Conservation (phyloP, 2,113 vertebrate species). For the Periophthalmus modestus region DNA sequence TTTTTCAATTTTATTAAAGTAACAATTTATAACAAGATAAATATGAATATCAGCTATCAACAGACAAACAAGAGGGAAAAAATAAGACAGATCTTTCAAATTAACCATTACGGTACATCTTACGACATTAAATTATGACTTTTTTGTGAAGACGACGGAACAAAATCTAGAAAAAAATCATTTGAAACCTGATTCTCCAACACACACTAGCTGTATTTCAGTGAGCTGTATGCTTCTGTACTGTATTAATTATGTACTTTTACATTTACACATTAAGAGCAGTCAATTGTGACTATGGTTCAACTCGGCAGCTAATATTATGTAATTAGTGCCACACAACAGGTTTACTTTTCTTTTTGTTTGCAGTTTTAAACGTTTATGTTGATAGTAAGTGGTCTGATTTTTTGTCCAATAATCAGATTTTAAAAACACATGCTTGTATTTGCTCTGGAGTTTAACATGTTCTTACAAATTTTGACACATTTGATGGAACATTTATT, state of each 20-base stretch:
- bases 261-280: not conserved
- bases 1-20: too few species aligned
- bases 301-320: constrained; percentile 45
- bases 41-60: not conserved
- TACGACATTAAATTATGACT: not conserved
- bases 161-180: not conserved
- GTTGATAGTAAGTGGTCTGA: constrained; percentile 4
- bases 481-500: too few species aligned
- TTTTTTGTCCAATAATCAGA: not conserved
- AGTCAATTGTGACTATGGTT: not conserved
- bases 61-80: too few species aligned
- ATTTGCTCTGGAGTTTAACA: too few species aligned
- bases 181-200: not conserved
- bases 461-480: too few species aligned
- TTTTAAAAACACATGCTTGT: too few species aligned
- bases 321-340: constrained; percentile 17
- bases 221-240: not conserved
- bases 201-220: not conserved
- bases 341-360: constrained; percentile 2
- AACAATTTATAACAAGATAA: not conserved
- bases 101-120: not conserved
- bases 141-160: not conserved
- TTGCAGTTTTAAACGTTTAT: constrained; percentile 5
- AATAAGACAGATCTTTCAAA: not conserved
- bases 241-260: not conserved